These are phyloP conservation scores for Syngnathus rostellatus DNA, from an alignment of 2,797 vertebrate species.

Conservation along the genomic window DNA sequence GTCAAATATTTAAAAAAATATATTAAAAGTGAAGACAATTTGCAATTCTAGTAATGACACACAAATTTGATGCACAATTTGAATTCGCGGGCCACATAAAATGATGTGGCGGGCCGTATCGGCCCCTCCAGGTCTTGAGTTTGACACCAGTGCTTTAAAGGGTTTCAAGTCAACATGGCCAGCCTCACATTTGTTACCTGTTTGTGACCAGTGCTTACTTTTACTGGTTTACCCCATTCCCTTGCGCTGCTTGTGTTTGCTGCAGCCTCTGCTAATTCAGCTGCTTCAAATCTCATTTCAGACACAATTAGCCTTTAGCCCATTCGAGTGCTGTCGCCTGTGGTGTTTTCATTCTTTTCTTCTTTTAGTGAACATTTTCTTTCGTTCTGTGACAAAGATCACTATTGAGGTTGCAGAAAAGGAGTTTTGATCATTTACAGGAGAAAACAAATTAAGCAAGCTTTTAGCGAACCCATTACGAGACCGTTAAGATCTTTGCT, in stretches of 20 bases:
- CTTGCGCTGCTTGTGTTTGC: conserved; percentile 19
- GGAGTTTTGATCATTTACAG: conserved; percentile 60
- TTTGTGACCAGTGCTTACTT: conserved; percentile 43
- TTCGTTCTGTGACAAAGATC: conserved; percentile 54
- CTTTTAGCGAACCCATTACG: conserved; percentile 47
- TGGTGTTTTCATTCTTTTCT: conserved; percentile 20
- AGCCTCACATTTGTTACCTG: conserved; percentile 39
- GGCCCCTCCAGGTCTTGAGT: too few relatives aligned
- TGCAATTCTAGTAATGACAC: too few relatives aligned
- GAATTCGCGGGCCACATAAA: too few relatives aligned
- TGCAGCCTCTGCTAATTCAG: conserved; percentile 61
- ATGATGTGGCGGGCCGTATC: too few relatives aligned
- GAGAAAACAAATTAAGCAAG: conserved; percentile 58
- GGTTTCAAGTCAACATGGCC: conserved; percentile 17
- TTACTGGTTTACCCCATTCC: conserved; percentile 31
- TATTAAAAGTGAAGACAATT: too few relatives aligned
- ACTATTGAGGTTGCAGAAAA: conserved; percentile 50
- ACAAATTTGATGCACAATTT: too few relatives aligned
- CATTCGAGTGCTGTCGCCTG: conserved; percentile 40
- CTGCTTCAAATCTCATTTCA: conserved; percentile 70
- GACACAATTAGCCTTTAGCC: conserved; percentile 74
- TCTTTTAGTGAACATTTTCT: conserved; percentile 45
- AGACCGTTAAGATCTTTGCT: conserved; percentile 32
- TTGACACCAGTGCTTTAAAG: not conserved
- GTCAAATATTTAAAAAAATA: too few relatives aligned